Evolutionary conservation across 2,888 invertebrate genomes (phyloP).

Genomic region (Macaria liturata): DNA sequence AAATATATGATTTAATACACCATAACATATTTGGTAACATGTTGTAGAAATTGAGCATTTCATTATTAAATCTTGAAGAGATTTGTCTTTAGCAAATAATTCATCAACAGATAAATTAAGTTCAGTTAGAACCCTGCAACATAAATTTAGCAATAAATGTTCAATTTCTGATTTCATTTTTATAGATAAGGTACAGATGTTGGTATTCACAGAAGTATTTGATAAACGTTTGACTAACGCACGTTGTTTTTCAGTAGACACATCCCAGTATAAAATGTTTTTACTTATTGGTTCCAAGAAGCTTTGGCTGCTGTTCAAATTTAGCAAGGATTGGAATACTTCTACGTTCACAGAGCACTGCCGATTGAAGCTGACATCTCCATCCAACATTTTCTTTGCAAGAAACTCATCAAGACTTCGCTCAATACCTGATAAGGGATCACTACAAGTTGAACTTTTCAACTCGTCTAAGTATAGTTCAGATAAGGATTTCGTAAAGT

Average conservation of each 20-base stretch:
- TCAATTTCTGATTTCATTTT: constrained; percentile 66
- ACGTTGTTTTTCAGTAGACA: constrained; percentile 36
- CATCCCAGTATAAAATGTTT: constrained; percentile 56
- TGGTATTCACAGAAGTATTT: constrained; percentile 11
- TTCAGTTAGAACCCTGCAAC: constrained; percentile 42
- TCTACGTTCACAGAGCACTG: constrained; percentile 54
- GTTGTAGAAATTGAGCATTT: constrained; percentile 54
- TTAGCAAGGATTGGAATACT: constrained; percentile 62
- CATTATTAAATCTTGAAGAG: constrained; percentile 44
- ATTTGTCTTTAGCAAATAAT: constrained; percentile 37
- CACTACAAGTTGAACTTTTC: constrained; percentile 18
- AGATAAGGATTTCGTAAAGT: constrained; percentile 47
- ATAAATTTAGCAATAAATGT: constrained; percentile 46
- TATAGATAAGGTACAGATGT: constrained; percentile 50
- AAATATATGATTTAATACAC: constrained; percentile 61
- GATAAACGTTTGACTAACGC: constrained; percentile 53
- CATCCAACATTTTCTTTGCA: constrained; percentile 51
- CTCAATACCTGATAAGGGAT: constrained; percentile 33
- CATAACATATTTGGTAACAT: constrained; percentile 65
- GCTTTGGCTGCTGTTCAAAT: constrained; percentile 50
- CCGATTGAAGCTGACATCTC: constrained; percentile 46
- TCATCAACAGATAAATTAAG: constrained; percentile 37
- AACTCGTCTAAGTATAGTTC: constrained; percentile 51
- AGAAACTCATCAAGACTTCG: constrained; percentile 62
- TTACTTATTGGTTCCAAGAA: constrained; percentile 45